Evolutionary conservation across 1,140 invertebrate genomes (phyloP).

Genomic region (Pseudobourletiella spinata): DNA sequence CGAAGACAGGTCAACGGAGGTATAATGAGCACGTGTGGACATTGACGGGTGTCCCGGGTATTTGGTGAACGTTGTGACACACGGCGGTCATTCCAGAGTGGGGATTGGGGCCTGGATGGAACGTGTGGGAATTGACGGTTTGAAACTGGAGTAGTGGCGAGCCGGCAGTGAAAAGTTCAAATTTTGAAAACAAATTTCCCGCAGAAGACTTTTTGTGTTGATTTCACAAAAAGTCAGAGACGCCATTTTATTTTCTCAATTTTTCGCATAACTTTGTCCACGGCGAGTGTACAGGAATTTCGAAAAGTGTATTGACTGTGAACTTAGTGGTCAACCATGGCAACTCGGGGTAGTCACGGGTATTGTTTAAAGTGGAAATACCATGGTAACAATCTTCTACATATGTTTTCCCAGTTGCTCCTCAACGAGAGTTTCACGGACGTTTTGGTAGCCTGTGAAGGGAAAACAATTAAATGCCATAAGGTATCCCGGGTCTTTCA

Average conservation of each 20-base stretch:
- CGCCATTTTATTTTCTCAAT: neutral
- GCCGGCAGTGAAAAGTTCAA: conserved; percentile 1
- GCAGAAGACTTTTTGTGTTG: neutral
- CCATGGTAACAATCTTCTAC: conserved; percentile 59
- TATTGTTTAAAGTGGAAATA: conserved; percentile 34
- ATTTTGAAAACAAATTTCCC: conserved; percentile 1
- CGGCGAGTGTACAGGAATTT: neutral
- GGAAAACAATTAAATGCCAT: conserved; percentile 75
- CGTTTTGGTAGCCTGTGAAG: conserved; percentile 80
- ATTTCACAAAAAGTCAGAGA: conserved; percentile 1
- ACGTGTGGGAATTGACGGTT: neutral
- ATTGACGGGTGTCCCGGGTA: neutral
- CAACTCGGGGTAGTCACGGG: conserved; percentile 18
- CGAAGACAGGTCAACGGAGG: neutral
- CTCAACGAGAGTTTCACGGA: conserved; percentile 83
- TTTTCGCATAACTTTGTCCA: neutral
- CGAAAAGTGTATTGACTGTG: neutral
- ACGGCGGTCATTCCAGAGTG: neutral
- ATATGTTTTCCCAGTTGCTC: conserved; percentile 77
- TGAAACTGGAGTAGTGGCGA: too few relatives aligned
- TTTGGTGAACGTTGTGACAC: neutral
- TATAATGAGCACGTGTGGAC: conserved; percentile 5
- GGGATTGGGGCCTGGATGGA: neutral
- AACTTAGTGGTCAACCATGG: neutral
- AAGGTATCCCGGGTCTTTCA: conserved; percentile 52